phyloP scores from a whole-genome alignment of 2,113 vertebrate genomes.

The Campylorhamphus procurvoides region DNA sequence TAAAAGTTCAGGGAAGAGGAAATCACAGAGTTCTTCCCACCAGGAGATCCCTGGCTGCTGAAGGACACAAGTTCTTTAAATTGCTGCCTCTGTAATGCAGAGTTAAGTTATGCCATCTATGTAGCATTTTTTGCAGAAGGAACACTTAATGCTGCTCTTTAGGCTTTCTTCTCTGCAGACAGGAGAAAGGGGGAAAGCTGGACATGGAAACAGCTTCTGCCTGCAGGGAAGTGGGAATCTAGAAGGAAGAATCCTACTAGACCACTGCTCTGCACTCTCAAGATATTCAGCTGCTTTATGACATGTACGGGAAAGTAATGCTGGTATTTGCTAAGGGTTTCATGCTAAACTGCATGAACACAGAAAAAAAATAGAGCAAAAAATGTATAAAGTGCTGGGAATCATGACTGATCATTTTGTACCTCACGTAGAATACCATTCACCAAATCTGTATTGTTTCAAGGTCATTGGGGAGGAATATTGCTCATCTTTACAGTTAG shows the following conservation, averaged over 20 bases:
- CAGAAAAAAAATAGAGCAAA: neutral
- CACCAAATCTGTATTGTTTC: neutral
- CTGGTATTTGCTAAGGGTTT: neutral
- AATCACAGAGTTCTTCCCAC: neutral
- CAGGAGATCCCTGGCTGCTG: neutral
- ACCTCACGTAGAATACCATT: neutral
- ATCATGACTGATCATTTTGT: neutral
- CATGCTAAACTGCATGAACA: neutral
- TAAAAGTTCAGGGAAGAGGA: neutral
- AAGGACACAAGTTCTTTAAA: neutral
- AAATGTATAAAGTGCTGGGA: neutral
- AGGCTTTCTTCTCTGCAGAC: neutral
- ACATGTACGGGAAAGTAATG: neutral
- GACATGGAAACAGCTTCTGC: neutral
- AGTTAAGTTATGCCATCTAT: accelerated
- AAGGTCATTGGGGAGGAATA: neutral
- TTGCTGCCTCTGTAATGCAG: neutral
- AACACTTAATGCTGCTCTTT: neutral
- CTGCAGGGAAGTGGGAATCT: too few species aligned
- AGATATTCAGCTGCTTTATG: neutral
- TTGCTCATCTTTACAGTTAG: neutral
- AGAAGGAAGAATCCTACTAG: neutral
- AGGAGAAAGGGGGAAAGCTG: neutral
- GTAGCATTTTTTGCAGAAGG: neutral
- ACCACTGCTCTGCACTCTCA: neutral